These are phyloP conservation scores for Beroe forskalii DNA, from an alignment of 37 sponge, comb jelly and placozoan species.

Conservation along the genomic window DNA sequence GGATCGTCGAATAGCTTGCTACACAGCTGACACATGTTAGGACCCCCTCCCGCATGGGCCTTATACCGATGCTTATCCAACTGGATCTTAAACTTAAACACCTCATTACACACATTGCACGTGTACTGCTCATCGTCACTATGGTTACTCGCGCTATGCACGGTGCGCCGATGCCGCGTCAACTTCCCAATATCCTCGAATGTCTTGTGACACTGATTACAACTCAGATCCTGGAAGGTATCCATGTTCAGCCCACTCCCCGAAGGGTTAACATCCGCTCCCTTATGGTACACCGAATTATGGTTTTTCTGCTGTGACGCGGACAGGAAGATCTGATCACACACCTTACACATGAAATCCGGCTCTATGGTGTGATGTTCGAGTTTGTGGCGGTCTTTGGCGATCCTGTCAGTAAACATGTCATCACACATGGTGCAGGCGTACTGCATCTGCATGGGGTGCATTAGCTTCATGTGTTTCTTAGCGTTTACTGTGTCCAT, in stretches of 20 bases:
- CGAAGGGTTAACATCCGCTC: not conserved
- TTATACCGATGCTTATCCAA: constrained; percentile 37
- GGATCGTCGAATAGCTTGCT: constrained; percentile 59
- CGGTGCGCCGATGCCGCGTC: constrained; percentile 44
- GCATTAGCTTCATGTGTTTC: constrained; percentile 62
- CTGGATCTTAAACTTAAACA: constrained; percentile 58
- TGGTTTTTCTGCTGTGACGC: constrained; percentile 63
- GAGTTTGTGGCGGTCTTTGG: constrained; percentile 59
- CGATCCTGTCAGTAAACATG: constrained; percentile 46
- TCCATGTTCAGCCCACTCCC: constrained; percentile 22
- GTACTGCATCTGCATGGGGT: constrained; percentile 64
- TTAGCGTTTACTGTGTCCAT: constrained; percentile 59
- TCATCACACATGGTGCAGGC: constrained; percentile 63
- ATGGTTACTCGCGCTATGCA: constrained; percentile 43
- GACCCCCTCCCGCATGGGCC: constrained; percentile 32
- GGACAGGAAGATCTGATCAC: constrained; percentile 62
- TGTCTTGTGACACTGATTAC: constrained; percentile 47
- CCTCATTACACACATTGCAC: constrained; percentile 49
- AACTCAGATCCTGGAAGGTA: constrained; percentile 32
- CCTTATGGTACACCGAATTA: constrained; percentile 47
- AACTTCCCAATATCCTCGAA: constrained; percentile 65
- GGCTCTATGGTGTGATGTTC: constrained; percentile 63
- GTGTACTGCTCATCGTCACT: constrained; percentile 65
- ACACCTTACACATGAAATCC: constrained; percentile 62
- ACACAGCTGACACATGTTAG: constrained; percentile 60